Conservation (phyloP, 2,888 invertebrate genomes). For the Pheosia gnoma region DNA sequence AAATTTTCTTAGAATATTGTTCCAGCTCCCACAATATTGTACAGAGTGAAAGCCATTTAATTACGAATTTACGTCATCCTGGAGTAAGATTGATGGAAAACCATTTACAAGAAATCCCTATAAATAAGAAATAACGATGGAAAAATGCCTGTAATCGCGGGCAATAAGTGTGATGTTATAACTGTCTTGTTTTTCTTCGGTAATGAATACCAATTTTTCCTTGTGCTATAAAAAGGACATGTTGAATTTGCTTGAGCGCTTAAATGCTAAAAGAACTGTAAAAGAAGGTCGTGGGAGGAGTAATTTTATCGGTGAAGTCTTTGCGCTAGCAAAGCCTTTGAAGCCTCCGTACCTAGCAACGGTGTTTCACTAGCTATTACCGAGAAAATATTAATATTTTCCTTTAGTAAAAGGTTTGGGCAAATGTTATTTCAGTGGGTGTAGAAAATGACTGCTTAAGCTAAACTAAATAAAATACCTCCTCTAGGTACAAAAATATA, state of each 20-base stretch:
- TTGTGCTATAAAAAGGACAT: constrained; percentile 19
- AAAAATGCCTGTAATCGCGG: neutral
- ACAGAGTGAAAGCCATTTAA: neutral
- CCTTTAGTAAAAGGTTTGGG: constrained; percentile 14
- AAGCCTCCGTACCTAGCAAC: constrained; percentile 35
- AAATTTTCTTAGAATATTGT: neutral
- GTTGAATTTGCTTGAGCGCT: constrained; percentile 27
- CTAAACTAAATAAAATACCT: neutral
- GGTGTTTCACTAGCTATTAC: constrained; percentile 25
- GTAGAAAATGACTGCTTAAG: no score
- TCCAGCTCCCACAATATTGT: neutral
- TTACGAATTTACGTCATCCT: neutral
- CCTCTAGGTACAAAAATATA: no score
- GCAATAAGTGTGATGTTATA: neutral
- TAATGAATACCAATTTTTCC: constrained; percentile 17
- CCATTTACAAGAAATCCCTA: neutral
- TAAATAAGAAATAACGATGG: neutral
- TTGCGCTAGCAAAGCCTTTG: constrained; percentile 36
- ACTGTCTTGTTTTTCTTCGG: neutral
- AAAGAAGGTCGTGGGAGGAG: constrained; percentile 23
- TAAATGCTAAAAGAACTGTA: constrained; percentile 28
- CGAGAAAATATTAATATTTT: neutral
- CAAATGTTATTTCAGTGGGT: constrained; percentile 11
- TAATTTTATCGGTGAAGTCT: constrained; percentile 36
- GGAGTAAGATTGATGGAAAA: neutral